These are phyloP conservation scores for Malurus splendens DNA, from an alignment of 2,797 vertebrate species.

Conservation along the genomic window DNA sequence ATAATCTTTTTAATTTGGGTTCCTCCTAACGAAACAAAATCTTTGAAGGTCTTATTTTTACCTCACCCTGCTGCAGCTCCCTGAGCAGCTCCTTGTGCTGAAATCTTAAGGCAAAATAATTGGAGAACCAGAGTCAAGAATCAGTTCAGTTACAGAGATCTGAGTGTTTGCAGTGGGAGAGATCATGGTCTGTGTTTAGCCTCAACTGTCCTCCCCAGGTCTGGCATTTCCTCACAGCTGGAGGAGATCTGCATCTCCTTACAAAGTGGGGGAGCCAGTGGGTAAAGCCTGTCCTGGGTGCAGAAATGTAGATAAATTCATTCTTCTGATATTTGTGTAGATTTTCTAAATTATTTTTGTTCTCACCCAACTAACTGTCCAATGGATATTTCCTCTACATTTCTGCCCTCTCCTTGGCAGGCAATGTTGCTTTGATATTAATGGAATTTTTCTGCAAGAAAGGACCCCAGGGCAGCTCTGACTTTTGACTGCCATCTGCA, in stretches of 20 bases:
- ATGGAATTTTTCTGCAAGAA: not conserved
- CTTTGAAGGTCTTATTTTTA: not conserved
- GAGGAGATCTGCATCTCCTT: not conserved
- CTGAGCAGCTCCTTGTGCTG: not conserved
- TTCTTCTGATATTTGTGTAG: not conserved
- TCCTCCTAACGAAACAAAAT: not conserved
- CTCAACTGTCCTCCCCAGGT: accelerated
- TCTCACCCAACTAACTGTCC: not conserved
- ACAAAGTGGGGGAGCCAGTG: accelerated
- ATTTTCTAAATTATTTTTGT: not conserved
- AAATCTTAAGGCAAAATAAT: not conserved
- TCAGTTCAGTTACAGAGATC: not conserved
- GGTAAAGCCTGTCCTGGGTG: not conserved
- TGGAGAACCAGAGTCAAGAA: not conserved
- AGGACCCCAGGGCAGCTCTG: not conserved
- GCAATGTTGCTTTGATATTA: not conserved
- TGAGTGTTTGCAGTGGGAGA: not conserved
- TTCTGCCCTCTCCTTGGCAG: not conserved
- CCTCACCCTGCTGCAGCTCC: not conserved
- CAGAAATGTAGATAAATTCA: not conserved
- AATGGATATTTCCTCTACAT: not conserved
- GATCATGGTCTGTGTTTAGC: not conserved
- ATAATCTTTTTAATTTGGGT: not conserved
- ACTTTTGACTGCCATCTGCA: not conserved
- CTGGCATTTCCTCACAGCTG: not conserved